Percentiles rank a stretch among this genome's conserved stretches.
Conservation (phyloP, 2,797 vertebrate genomes). For the Enteromius viviparus region DNA sequence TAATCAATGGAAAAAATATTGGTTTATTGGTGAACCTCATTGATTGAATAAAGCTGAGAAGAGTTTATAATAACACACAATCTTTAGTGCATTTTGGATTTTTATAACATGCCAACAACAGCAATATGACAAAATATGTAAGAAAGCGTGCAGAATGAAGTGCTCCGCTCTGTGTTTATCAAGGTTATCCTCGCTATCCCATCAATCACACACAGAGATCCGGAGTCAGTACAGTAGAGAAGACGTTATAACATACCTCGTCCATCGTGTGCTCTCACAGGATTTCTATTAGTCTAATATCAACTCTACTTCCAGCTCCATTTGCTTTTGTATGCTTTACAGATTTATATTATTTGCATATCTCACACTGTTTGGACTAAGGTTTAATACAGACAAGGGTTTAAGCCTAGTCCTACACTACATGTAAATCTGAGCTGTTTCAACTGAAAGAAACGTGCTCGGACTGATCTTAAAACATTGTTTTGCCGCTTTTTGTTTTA, state of each 20-base stretch:
- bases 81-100: neutral
- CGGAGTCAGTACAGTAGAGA: neutral
- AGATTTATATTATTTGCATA: too few species aligned
- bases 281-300: neutral
- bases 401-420: too few species aligned
- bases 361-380: too few species aligned
- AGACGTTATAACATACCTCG: too few species aligned
- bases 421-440: too few species aligned
- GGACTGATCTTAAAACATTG: too few species aligned
- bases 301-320: neutral
- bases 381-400: too few species aligned
- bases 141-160: neutral
- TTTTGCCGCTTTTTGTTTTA: too few species aligned
- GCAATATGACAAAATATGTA: neutral
- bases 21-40: neutral
- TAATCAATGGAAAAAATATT: neutral
- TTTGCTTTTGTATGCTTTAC: neutral
- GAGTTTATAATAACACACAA: neutral
- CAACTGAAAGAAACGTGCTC: too few species aligned
- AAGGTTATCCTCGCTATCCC: neutral
- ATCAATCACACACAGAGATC: neutral
- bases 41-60: neutral
- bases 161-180: neutral
- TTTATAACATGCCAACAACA: neutral
- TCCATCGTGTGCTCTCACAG: neutral